These are phyloP conservation scores for Drosophila dives DNA, from an alignment of 2,888 invertebrate genomes.

Conservation along the genomic window DNA sequence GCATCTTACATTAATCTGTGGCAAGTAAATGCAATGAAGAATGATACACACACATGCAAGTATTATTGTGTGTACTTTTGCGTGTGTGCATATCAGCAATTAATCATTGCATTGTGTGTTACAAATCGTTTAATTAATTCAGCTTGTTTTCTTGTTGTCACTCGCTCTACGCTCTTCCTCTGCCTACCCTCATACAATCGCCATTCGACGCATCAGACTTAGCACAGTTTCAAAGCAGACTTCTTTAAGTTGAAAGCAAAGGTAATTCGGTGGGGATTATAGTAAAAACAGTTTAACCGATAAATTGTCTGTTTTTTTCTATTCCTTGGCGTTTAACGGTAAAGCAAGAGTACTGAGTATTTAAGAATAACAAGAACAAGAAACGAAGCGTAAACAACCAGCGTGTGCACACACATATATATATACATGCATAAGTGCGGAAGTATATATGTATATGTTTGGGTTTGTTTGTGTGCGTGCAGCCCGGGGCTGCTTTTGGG, in stretches of 20 bases:
- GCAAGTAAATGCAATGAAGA: constrained; percentile 37
- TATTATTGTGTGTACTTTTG: neutral
- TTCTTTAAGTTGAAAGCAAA: constrained; percentile 8
- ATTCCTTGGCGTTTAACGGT: constrained; percentile 28
- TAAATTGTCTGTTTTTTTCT: constrained; percentile 21
- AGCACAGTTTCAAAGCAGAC: constrained; percentile 38
- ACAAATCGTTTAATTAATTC: constrained; percentile 73
- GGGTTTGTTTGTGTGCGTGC: constrained; percentile 13
- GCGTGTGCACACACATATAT: neutral
- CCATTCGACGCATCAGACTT: constrained; percentile 29
- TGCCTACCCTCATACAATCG: neutral
- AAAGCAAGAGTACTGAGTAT: constrained; percentile 32
- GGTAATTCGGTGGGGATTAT: neutral
- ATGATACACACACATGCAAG: constrained; percentile 5
- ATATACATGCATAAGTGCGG: neutral
- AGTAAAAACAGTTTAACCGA: constrained; percentile 32
- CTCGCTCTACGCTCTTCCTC: neutral
- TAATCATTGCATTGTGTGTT: constrained; percentile 66
- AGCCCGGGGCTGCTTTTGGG: constrained; percentile 52
- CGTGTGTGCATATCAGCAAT: constrained; percentile 39
- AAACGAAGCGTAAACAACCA: constrained; percentile 47
- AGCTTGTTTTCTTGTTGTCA: constrained; percentile 20
- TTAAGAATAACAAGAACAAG: constrained; percentile 37
- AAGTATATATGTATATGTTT: neutral
- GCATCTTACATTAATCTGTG: constrained; percentile 35